These are phyloP conservation scores for Musca domestica DNA, from an alignment of 1,140 invertebrate species.

Conservation along the genomic window DNA sequence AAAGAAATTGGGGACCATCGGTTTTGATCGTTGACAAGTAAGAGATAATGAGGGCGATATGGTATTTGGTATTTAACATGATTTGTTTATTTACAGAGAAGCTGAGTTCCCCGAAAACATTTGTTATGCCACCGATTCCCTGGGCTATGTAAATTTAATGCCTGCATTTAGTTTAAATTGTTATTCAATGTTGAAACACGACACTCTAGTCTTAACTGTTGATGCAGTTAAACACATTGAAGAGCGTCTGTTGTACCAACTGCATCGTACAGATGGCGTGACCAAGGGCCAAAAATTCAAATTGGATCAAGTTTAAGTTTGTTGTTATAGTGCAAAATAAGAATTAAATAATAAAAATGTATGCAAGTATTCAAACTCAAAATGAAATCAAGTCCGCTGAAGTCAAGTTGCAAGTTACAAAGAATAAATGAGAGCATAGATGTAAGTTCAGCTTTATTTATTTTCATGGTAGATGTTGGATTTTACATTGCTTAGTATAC, in stretches of 20 bases:
- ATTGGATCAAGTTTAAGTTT: slow-evolving; percentile 55
- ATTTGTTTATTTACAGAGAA: slow-evolving; percentile 63
- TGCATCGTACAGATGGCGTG: slow-evolving; percentile 65
- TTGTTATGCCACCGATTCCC: slow-evolving; percentile 69
- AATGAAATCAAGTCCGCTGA: no score
- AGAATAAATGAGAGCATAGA: no score
- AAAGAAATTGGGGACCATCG: slow-evolving; percentile 92
- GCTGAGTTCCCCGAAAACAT: slow-evolving; percentile 88
- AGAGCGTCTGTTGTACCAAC: slow-evolving; percentile 75
- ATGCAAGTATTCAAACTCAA: no score
- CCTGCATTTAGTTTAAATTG: slow-evolving; percentile 87
- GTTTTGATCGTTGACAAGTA: slow-evolving; percentile 90
- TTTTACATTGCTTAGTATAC: no score
- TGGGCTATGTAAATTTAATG: slow-evolving; percentile 90
- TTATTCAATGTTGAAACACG: slow-evolving; percentile 93
- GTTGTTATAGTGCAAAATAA: background rate
- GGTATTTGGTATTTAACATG: no score
- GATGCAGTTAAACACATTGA: slow-evolving; percentile 83
- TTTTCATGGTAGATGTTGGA: no score
- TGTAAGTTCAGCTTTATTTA: no score
- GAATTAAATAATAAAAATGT: no score
- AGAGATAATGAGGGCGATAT: no score
- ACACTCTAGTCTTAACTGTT: slow-evolving; percentile 87
- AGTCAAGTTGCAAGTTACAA: no score
- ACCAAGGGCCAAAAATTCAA: slow-evolving; percentile 57